Evolutionary conservation across 1,140 invertebrate species (phyloP).

Genomic region (Diorhabda carinulata): DNA sequence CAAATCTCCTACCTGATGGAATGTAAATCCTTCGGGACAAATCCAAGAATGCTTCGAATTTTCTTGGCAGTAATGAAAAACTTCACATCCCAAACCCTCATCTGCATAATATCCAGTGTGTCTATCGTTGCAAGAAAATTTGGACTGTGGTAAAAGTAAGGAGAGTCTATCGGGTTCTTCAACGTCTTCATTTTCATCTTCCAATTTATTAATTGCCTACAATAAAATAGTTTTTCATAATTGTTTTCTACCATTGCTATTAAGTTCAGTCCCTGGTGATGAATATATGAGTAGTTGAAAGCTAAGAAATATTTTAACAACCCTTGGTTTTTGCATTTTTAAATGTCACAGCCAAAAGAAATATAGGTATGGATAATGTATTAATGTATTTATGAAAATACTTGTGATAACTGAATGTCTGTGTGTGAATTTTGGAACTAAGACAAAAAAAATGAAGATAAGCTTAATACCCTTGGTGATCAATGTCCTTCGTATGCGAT

Average conservation of each 20-base stretch:
- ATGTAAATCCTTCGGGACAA: slow-evolving; percentile 86
- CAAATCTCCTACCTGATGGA: slow-evolving; percentile 69
- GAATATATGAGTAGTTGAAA: too few relatives aligned
- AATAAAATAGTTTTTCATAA: neutral
- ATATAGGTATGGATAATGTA: too few relatives aligned
- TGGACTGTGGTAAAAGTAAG: slow-evolving; percentile 73
- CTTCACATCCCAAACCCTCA: slow-evolving; percentile 81
- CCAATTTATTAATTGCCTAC: slow-evolving; percentile 20
- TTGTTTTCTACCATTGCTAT: neutral
- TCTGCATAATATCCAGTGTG: slow-evolving; percentile 90
- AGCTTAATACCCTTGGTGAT: too few relatives aligned
- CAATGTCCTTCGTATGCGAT: too few relatives aligned
- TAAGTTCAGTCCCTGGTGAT: too few relatives aligned
- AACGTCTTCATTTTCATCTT: slow-evolving; percentile 69
- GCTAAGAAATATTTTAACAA: too few relatives aligned
- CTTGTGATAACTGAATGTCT: too few relatives aligned
- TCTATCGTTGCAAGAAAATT: slow-evolving; percentile 74
- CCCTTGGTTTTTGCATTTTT: too few relatives aligned
- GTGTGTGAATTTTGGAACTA: too few relatives aligned
- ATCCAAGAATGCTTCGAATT: slow-evolving; percentile 89
- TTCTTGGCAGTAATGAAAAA: slow-evolving; percentile 92
- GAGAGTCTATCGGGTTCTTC: slow-evolving; percentile 82
- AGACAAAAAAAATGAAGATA: too few relatives aligned
- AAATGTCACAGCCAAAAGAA: too few relatives aligned
- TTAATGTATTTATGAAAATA: too few relatives aligned